These are phyloP conservation scores for Halictus rubicundus DNA, from an alignment of 1,140 invertebrate species.

Conservation along the genomic window DNA sequence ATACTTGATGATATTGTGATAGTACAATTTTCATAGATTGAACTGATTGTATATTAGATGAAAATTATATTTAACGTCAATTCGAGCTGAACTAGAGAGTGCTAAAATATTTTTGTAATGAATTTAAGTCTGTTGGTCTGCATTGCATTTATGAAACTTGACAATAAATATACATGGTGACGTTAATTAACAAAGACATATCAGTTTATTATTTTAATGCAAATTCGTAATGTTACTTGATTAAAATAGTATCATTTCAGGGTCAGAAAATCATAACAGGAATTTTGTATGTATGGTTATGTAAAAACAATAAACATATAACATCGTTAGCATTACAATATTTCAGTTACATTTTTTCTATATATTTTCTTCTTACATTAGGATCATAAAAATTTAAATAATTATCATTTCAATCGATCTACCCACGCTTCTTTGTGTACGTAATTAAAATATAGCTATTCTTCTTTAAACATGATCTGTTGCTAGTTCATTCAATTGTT, in stretches of 20 bases:
- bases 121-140: slow-evolving; percentile 33
- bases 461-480: not conserved
- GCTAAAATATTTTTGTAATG: slow-evolving; percentile 57
- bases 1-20: slow-evolving; percentile 28
- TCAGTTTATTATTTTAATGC: slow-evolving; percentile 16
- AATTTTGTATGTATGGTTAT: slow-evolving; percentile 33
- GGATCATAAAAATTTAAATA: not conserved
- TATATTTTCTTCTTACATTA: not conserved
- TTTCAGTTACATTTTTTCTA: slow-evolving; percentile 4
- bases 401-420: not conserved
- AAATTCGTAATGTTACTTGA: slow-evolving; percentile 8
- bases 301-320: slow-evolving; percentile 29
- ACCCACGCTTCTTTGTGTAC: not conserved
- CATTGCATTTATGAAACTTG: slow-evolving; percentile 58
- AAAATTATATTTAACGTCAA: slow-evolving; percentile 2
- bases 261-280: slow-evolving; percentile 1
- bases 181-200: slow-evolving; percentile 10
- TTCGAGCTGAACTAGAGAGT: slow-evolving; percentile 37
- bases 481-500: not conserved
- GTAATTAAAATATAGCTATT: slow-evolving; percentile 19
- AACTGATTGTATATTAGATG: slow-evolving; percentile 18
- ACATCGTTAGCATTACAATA: slow-evolving; percentile 18
- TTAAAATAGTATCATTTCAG: slow-evolving; percentile 40
- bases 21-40: slow-evolving; percentile 32
- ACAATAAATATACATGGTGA: slow-evolving; percentile 52